Conservation (phyloP, 2,888 invertebrate genomes). For the Myopa testacea region DNA sequence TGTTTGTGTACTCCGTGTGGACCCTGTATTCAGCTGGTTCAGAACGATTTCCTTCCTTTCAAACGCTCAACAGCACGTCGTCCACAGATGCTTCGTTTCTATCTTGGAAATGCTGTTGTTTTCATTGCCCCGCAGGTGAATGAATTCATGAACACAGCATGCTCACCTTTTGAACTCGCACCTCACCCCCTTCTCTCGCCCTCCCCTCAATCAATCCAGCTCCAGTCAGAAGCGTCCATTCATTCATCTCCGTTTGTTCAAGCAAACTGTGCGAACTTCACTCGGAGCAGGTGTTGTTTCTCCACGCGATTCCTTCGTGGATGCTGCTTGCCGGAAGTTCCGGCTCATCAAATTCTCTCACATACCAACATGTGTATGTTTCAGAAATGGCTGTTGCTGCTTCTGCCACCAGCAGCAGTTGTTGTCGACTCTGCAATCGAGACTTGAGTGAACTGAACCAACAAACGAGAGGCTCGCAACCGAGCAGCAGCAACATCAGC, state of each 20-base stretch:
- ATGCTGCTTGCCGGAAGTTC: slow-evolving; percentile 17
- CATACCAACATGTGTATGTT: slow-evolving; percentile 54
- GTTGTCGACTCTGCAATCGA: neutral
- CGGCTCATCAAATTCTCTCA: slow-evolving; percentile 57
- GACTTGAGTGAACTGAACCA: neutral
- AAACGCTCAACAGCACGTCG: neutral
- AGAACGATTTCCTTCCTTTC: neutral
- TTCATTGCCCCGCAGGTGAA: slow-evolving; percentile 17
- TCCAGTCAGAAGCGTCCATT: neutral
- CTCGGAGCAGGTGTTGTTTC: slow-evolving; percentile 26
- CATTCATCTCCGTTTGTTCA: neutral
- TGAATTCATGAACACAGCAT: neutral
- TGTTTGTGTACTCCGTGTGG: too few relatives aligned
- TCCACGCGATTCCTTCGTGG: slow-evolving; percentile 8
- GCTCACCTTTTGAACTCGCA: neutral
- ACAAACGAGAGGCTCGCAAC: neutral
- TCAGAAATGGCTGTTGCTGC: neutral
- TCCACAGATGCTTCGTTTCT: slow-evolving; percentile 32
- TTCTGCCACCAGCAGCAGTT: too few relatives aligned
- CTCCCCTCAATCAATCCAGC: neutral
- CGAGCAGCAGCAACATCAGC: too few relatives aligned
- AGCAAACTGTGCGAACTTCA: neutral
- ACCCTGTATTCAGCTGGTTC: neutral
- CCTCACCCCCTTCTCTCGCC: neutral
- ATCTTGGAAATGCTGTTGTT: neutral